Conservation (phyloP, 1,140 invertebrate species). For the Eurosta solidaginis region DNA sequence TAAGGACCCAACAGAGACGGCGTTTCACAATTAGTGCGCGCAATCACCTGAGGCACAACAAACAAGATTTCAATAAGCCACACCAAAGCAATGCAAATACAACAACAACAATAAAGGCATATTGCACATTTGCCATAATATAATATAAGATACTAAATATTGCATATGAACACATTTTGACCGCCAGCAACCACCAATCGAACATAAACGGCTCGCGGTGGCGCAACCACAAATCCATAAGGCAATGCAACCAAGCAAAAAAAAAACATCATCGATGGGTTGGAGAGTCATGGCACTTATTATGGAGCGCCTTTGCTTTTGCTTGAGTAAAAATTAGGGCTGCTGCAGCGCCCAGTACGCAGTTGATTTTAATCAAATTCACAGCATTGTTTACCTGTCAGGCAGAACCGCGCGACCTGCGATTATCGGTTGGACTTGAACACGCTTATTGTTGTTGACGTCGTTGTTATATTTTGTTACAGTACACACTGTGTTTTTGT, state of each 20-base stretch:
- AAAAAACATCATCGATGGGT: background rate
- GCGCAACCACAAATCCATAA: background rate
- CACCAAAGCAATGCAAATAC: constrained; percentile 31
- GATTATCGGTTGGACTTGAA: constrained; percentile 53
- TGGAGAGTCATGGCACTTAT: background rate
- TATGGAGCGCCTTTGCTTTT: background rate
- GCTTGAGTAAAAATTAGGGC: background rate
- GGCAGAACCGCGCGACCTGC: constrained; percentile 40
- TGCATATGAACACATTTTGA: constrained; percentile 10
- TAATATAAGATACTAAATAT: background rate
- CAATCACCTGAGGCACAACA: constrained; percentile 33
- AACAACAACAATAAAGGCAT: constrained; percentile 36
- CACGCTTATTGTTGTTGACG: constrained; percentile 33
- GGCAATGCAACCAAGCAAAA: background rate
- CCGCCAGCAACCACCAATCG: background rate
- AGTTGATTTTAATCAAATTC: constrained; percentile 58
- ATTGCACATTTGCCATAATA: constrained; percentile 16
- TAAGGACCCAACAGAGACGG: constrained; percentile 40
- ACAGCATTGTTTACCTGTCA: constrained; percentile 59
- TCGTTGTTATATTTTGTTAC: constrained; percentile 24
- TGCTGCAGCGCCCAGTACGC: background rate
- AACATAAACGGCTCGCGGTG: background rate
- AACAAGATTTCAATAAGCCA: constrained; percentile 34
- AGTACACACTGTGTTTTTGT: background rate
- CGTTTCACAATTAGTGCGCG: constrained; percentile 54